Evolutionary conservation across 2,797 vertebrate species (phyloP).

Genomic region (Oophaga sylvatica): DNA sequence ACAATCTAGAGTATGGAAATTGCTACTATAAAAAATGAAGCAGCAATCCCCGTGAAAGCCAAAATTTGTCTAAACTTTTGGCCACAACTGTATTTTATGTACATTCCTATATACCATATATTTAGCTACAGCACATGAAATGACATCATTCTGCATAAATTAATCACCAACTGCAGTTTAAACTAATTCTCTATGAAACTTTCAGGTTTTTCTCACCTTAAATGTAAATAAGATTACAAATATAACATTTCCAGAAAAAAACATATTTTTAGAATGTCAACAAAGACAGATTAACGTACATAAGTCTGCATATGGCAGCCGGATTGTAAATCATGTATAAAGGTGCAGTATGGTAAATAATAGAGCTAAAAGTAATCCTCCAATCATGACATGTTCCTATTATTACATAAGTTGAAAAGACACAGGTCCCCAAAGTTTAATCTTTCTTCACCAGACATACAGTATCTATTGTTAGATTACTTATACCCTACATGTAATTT

Average conservation of each 20-base stretch:
- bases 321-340: conserved; percentile 12
- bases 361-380: conserved; percentile 22
- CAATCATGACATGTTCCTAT: background rate
- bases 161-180: background rate
- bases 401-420: background rate
- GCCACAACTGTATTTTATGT: too few relatives aligned
- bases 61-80: too few relatives aligned
- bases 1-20: too few relatives aligned
- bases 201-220: background rate
- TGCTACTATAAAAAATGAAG: too few relatives aligned
- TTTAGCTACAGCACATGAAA: background rate
- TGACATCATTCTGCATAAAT: background rate
- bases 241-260: background rate
- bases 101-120: too few relatives aligned
- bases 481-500: too few relatives aligned
- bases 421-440: too few relatives aligned
- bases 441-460: too few relatives aligned
- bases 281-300: conserved; percentile 6
- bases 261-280: conserved; percentile 13
- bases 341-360: conserved; percentile 7
- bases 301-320: background rate
- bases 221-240: conserved; percentile 22
- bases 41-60: too few relatives aligned
- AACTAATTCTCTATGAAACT: background rate
- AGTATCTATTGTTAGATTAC: too few relatives aligned